A percentile compares a stretch with the other conserved stretches of the same genome.
Conservation (phyloP, 37 sponge, comb jelly and placozoan species). For the Cliona cf. orientalis region DNA sequence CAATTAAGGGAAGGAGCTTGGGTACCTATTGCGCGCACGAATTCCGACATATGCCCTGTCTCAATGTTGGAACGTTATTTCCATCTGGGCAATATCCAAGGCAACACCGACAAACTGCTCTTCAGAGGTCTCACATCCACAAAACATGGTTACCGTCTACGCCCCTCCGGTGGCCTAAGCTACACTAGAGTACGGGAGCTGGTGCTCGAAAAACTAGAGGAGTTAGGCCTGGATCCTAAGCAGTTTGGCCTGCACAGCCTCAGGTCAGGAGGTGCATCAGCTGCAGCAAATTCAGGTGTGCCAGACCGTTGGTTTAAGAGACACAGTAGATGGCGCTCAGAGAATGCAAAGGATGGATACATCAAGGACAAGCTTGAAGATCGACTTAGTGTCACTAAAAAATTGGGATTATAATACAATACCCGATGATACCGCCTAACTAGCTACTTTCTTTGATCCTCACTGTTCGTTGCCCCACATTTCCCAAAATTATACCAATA, state of each 20-base stretch:
- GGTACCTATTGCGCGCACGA: slow-evolving; percentile 4
- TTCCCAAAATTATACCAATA: no score
- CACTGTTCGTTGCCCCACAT: no score
- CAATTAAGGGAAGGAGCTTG: slow-evolving; percentile 13
- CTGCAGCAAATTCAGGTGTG: not conserved
- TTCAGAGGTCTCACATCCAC: not conserved
- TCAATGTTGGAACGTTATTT: slow-evolving; percentile 3
- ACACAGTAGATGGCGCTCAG: no score
- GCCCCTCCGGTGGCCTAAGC: not conserved
- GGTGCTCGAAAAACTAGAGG: not conserved
- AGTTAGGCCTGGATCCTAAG: not conserved
- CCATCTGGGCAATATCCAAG: not conserved
- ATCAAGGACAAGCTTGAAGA: no score
- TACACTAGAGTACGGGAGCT: not conserved
- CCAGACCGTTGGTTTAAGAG: not conserved
- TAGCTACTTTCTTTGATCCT: no score
- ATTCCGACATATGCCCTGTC: not conserved
- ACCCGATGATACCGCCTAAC: no score
- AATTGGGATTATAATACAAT: no score
- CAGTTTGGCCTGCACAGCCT: not conserved
- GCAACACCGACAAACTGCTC: not conserved
- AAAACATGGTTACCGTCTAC: not conserved
- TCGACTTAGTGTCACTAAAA: no score
- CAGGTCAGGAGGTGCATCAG: not conserved
- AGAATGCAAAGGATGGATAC: no score